phyloP scores from a whole-genome alignment of 2,888 invertebrate species.

The Antheraea assamensis region DNA sequence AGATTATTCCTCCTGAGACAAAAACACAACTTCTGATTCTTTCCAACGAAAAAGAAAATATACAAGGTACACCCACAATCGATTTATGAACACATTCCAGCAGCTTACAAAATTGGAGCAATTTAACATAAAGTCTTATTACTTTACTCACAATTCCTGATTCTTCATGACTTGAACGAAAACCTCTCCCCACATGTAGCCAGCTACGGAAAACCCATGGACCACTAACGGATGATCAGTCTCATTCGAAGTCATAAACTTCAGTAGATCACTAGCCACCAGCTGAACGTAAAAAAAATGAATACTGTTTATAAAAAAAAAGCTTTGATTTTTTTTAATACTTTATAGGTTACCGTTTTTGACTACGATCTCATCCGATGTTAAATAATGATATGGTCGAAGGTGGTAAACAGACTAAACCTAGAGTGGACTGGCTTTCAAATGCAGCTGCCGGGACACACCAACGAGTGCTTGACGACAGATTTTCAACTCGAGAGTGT shows the following conservation, averaged over 20 bases:
- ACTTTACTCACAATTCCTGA: conserved; percentile 61
- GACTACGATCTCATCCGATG: no score
- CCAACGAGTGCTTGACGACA: no score
- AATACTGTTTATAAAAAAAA: background rate
- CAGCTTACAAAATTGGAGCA: background rate
- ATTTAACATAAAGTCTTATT: background rate
- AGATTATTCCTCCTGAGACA: no score
- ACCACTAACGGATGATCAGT: conserved; percentile 86
- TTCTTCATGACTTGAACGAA: conserved; percentile 80
- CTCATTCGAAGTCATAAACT: conserved; percentile 87
- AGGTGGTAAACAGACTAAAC: no score
- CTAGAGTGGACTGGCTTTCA: no score
- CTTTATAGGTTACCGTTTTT: no score
- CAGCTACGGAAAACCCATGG: conserved; percentile 96
- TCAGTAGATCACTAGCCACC: conserved; percentile 88
- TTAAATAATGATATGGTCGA: no score
- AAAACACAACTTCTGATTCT: no score
- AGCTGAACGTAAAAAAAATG: conserved; percentile 71
- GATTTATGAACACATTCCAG: background rate
- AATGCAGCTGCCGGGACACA: no score
- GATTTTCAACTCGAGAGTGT: no score
- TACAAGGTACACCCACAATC: background rate
- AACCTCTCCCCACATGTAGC: conserved; percentile 92
- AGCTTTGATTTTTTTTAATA: no score
- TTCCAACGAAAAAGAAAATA: no score